These are phyloP conservation scores for Petromus typicus DNA, from an alignment of 2,113 vertebrate genomes.

Conservation along the genomic window DNA sequence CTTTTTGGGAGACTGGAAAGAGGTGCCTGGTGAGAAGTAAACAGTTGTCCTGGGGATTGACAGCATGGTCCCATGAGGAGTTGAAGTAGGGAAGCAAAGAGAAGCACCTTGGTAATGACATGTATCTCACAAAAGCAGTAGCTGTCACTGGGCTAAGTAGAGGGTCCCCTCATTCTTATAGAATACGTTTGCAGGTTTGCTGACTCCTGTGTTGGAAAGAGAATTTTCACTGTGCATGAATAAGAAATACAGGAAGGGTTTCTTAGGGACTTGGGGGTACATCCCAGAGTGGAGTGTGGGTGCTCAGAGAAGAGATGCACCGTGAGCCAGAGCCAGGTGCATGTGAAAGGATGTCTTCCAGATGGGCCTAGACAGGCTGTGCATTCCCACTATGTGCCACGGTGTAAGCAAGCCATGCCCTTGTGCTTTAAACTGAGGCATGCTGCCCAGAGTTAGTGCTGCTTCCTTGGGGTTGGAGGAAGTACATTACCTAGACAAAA, in stretches of 20 bases:
- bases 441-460: too few relatives aligned
- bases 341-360: not conserved
- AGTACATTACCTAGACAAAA: not conserved
- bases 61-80: not conserved
- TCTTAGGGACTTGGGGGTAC: not conserved
- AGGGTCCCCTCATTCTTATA: not conserved
- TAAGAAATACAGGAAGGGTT: not conserved
- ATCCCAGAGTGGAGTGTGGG: not conserved
- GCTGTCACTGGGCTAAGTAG: not conserved
- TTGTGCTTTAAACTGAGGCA: not conserved
- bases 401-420: not conserved
- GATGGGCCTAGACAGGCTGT: not conserved
- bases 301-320: not conserved
- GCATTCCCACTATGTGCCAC: not conserved
- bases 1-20: not conserved
- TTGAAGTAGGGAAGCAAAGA: not conserved
- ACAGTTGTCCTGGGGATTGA: not conserved
- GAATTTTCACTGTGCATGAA: not conserved
- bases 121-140: not conserved
- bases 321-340: not conserved
- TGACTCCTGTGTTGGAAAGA: not conserved
- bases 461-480: not conserved
- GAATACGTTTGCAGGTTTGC: not conserved
- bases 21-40: not conserved
- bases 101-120: not conserved